Evolutionary conservation across 2,113 vertebrate genomes (phyloP).

Genomic region (Heterocephalus glaber): DNA sequence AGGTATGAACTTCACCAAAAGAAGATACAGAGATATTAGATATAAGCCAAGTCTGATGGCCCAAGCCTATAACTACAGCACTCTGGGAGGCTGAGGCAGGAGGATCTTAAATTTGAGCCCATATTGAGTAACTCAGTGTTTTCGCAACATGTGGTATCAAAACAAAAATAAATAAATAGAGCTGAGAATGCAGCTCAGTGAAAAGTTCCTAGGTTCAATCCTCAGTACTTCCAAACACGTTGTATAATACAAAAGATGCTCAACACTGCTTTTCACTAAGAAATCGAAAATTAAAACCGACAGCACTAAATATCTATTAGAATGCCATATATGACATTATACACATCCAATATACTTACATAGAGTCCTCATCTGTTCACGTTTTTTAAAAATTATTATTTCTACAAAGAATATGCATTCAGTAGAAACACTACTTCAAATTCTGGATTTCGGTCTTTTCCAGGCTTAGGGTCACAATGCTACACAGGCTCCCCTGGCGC

Average conservation of each 20-base stretch:
- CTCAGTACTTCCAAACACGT: not conserved
- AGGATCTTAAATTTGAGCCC: not conserved
- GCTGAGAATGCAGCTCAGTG: not conserved
- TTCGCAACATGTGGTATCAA: not conserved
- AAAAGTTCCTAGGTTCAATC: not conserved
- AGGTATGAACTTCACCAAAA: not conserved
- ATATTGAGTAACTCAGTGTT: not conserved
- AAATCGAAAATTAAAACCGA: constrained; percentile 1
- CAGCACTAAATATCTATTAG: not conserved
- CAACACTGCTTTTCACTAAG: not conserved
- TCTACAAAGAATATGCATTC: not conserved
- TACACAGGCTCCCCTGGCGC: too few species aligned
- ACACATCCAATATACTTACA: not conserved
- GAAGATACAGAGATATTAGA: not conserved
- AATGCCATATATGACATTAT: not conserved
- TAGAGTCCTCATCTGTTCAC: not conserved
- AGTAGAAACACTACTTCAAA: not conserved
- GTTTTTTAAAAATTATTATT: too few species aligned
- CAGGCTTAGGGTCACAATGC: not conserved
- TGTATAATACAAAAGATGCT: not conserved
- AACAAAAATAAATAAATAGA: not conserved
- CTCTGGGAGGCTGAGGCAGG: not conserved
- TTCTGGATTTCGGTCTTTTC: not conserved
- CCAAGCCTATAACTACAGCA: too few species aligned
- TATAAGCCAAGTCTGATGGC: not conserved